Evolutionary conservation across 2,113 vertebrate species (phyloP).

Genomic region (Calidris pygmaea): DNA sequence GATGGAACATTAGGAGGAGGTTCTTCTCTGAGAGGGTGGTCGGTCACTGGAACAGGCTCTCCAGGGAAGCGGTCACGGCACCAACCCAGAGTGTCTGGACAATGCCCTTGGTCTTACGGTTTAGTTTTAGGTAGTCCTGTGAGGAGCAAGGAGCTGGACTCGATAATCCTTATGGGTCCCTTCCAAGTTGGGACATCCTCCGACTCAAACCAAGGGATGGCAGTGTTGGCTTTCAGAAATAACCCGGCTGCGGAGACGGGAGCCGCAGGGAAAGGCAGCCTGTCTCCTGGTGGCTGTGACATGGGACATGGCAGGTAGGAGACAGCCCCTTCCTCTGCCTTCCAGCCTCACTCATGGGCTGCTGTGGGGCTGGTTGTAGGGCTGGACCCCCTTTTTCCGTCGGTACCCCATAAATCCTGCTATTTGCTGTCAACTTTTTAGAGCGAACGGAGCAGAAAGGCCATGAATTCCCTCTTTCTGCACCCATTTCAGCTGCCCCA

Average conservation of each 20-base stretch:
- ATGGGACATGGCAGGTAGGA: neutral
- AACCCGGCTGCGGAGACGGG: rapidly evolving
- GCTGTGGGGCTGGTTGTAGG: rapidly evolving
- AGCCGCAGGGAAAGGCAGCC: neutral
- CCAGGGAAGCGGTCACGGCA: neutral
- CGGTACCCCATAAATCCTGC: rapidly evolving
- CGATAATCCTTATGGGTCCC: rapidly evolving
- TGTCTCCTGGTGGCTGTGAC: neutral
- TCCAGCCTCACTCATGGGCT: rapidly evolving
- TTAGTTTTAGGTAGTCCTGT: rapidly evolving
- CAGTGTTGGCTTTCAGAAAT: neutral
- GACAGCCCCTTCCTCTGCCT: neutral
- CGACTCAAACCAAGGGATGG: neutral
- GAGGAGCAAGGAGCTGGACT: neutral
- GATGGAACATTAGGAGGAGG: too few species aligned
- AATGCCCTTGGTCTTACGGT: rapidly evolving
- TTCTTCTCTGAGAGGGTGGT: neutral
- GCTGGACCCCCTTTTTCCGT: neutral
- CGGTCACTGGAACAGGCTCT: neutral
- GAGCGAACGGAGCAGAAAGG: neutral
- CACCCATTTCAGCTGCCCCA: rapidly evolving
- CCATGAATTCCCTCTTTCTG: neutral
- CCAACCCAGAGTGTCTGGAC: rapidly evolving
- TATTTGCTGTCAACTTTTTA: too few species aligned
- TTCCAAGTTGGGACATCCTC: neutral